Conservation (phyloP, 2,888 invertebrate species). For the Tetheella fluctuosa region DNA sequence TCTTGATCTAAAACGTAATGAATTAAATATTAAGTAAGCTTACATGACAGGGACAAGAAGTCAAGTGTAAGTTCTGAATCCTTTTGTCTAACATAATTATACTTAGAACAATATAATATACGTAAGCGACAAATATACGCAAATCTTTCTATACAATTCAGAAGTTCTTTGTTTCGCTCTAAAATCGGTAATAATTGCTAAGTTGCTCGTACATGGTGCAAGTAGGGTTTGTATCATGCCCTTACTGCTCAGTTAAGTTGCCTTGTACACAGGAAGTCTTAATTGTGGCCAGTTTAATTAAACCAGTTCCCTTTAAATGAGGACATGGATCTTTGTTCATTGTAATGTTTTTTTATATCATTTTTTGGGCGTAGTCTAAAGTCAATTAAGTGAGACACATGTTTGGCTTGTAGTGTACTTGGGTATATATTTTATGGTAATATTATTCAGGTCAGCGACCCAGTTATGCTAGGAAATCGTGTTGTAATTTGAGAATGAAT, state of each 20-base stretch:
- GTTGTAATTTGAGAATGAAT: conserved; percentile 29
- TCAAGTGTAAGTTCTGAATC: neutral
- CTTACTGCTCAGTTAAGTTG: conserved; percentile 21
- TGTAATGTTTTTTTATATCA: conserved; percentile 22
- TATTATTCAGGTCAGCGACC: conserved; percentile 41
- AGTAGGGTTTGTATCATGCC: conserved; percentile 8
- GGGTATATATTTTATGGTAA: conserved; percentile 22
- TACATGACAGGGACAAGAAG: neutral
- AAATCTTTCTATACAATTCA: neutral
- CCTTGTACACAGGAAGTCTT: conserved; percentile 66
- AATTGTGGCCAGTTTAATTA: conserved; percentile 60
- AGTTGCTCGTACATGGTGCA: conserved; percentile 7
- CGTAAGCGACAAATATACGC: too few species aligned
- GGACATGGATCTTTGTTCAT: conserved; percentile 45
- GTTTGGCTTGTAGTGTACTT: conserved; percentile 1
- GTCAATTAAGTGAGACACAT: conserved; percentile 19
- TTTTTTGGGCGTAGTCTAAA: conserved; percentile 16
- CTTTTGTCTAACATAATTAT: neutral
- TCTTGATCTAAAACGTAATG: neutral
- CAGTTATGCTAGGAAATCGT: conserved; percentile 34
- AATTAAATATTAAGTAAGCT: neutral
- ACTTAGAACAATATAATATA: too few species aligned
- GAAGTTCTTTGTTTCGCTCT: neutral
- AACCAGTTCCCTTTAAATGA: conserved; percentile 53
- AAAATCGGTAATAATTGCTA: neutral